A percentile compares a stretch with the other conserved stretches of the same genome.
Conservation (phyloP, 2,888 invertebrate species). For the Calephelis perditalis region DNA sequence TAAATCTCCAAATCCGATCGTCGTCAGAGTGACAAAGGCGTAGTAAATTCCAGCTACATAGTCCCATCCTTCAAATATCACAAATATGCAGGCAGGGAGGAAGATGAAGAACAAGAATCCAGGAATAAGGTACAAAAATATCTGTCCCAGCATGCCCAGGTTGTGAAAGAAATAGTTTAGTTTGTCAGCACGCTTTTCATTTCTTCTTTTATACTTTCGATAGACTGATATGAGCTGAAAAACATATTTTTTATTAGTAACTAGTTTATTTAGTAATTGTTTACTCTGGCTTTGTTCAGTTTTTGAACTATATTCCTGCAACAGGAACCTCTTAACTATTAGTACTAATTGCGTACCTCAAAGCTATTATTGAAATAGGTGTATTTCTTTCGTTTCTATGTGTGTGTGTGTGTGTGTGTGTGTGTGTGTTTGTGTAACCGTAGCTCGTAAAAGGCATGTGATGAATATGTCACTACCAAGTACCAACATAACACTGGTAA, state of each 20-base stretch:
- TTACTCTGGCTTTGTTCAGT: too few species aligned
- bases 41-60: slow-evolving; percentile 92
- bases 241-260: neutral
- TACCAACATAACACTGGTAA: too few species aligned
- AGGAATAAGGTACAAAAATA: slow-evolving; percentile 91
- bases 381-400: too few species aligned
- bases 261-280: too few species aligned
- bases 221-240: slow-evolving; percentile 87
- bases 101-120: slow-evolving; percentile 93
- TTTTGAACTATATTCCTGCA: too few species aligned
- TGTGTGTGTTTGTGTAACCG: too few species aligned
- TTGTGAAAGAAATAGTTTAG: slow-evolving; percentile 82
- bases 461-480: too few species aligned
- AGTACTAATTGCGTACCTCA: too few species aligned
- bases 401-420: too few species aligned
- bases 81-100: slow-evolving; percentile 90
- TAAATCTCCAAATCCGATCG: slow-evolving; percentile 95
- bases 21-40: slow-evolving; percentile 91
- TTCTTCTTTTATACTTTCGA: slow-evolving; percentile 86
- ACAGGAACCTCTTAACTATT: too few species aligned
- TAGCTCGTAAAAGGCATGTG: too few species aligned
- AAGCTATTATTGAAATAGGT: too few species aligned
- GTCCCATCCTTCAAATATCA: slow-evolving; percentile 91
- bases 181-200: slow-evolving; percentile 76
- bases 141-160: slow-evolving; percentile 86